Conservation (phyloP, 2,888 invertebrate species). For the Entomobrya multifasciata region DNA sequence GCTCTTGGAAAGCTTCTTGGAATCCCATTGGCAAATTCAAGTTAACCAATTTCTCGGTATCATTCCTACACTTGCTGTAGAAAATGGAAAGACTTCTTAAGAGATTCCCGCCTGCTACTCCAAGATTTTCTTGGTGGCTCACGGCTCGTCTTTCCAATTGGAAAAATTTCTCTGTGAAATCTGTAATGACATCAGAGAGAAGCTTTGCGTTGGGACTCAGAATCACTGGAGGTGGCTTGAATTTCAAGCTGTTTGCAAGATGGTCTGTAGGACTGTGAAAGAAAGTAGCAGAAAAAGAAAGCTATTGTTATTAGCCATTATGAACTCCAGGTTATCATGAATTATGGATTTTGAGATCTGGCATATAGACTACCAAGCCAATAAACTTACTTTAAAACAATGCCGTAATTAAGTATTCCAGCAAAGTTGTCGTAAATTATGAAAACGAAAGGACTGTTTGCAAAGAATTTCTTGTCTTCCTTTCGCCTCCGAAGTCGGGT, state of each 20-base stretch:
- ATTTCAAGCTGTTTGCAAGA: conserved; percentile 59
- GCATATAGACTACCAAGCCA: too few species aligned
- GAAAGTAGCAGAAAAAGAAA: neutral
- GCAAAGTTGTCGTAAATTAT: conserved; percentile 75
- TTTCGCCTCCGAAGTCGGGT: conserved; percentile 73
- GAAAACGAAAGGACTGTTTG: conserved; percentile 77
- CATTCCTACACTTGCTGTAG: conserved; percentile 62
- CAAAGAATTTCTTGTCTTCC: conserved; percentile 72
- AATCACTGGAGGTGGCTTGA: conserved; percentile 70
- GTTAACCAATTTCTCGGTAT: conserved; percentile 75
- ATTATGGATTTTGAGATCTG: too few species aligned
- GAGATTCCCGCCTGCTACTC: conserved; percentile 62
- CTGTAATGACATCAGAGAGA: conserved; percentile 72
- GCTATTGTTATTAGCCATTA: neutral
- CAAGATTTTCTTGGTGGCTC: conserved; percentile 53
- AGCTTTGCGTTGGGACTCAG: conserved; percentile 76
- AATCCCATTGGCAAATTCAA: conserved; percentile 76
- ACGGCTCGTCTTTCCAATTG: conserved; percentile 50
- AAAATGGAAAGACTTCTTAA: conserved; percentile 58
- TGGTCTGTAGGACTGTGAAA: conserved; percentile 55
- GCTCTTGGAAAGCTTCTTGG: conserved; percentile 72
- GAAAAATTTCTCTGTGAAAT: conserved; percentile 74
- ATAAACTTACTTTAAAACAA: conserved; percentile 72
- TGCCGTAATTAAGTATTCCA: conserved; percentile 76
- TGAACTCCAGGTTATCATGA: neutral